Evolutionary conservation across 2,888 invertebrate species (phyloP).

Genomic region (Pseudanteris insignis): DNA sequence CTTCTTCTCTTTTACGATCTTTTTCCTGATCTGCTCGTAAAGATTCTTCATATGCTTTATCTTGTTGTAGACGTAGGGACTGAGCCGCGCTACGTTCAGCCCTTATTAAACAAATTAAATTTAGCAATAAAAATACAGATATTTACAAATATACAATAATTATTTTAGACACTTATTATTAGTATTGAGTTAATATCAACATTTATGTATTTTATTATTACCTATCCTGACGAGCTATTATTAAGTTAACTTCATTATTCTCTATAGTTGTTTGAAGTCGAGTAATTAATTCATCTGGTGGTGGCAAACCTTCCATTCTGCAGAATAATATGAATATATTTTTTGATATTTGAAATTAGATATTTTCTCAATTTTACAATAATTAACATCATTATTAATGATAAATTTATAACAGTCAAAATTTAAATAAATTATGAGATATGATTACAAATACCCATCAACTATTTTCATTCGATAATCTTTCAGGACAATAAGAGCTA

Average conservation of each 20-base stretch:
- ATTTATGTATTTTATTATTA: too few relatives aligned
- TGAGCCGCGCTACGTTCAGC: slow-evolving; percentile 87
- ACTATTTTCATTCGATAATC: slow-evolving; percentile 94
- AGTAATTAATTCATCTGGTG: slow-evolving; percentile 75
- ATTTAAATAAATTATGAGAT: too few relatives aligned
- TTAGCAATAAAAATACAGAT: background rate
- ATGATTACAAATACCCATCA: slow-evolving; percentile 72
- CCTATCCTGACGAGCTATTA: slow-evolving; percentile 88
- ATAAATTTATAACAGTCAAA: too few relatives aligned
- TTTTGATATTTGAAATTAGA: too few relatives aligned
- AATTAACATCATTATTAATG: too few relatives aligned
- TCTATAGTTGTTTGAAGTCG: slow-evolving; percentile 80
- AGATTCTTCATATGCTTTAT: slow-evolving; percentile 92
- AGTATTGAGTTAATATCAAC: too few relatives aligned
- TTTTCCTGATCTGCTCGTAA: slow-evolving; percentile 94
- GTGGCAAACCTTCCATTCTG: slow-evolving; percentile 86
- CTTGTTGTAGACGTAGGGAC: slow-evolving; percentile 88
- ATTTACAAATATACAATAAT: background rate
- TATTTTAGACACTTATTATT: too few relatives aligned
- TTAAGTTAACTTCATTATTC: slow-evolving; percentile 88
- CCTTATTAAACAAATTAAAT: slow-evolving; percentile 58
- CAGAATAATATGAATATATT: too few relatives aligned
- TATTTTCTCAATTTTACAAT: background rate
- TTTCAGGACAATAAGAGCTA: slow-evolving; percentile 89
- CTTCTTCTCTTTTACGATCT: slow-evolving; percentile 77